These are phyloP conservation scores for Agapetus fuscipes DNA, from an alignment of 2,888 invertebrate species.

Conservation along the genomic window DNA sequence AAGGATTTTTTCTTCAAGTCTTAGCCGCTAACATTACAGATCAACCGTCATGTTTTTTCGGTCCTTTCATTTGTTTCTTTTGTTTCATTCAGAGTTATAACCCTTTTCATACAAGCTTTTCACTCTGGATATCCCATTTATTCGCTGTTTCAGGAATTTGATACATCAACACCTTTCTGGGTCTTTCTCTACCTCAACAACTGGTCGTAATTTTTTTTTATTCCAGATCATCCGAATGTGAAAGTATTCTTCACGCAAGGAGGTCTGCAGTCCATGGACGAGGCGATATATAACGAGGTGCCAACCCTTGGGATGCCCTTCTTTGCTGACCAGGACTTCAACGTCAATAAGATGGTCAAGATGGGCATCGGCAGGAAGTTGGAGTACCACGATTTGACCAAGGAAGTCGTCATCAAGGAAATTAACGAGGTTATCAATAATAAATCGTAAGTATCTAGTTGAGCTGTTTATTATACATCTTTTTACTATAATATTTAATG, in stretches of 20 bases:
- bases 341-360: constrained; percentile 3
- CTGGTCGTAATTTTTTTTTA: too few species aligned
- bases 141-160: too few species aligned
- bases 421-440: not conserved
- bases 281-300: constrained; percentile 13
- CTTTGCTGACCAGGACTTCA: constrained; percentile 13
- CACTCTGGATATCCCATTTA: too few species aligned
- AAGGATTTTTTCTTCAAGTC: too few species aligned
- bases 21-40: too few species aligned
- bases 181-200: too few species aligned
- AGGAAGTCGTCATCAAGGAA: not conserved
- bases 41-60: too few species aligned
- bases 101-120: too few species aligned
- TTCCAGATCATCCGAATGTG: constrained; percentile 16
- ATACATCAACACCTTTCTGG: too few species aligned
- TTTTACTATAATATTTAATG: not conserved
- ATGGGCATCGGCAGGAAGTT: not conserved
- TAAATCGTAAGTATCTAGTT: not conserved
- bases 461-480: too few species aligned
- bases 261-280: constrained; percentile 18
- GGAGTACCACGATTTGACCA: not conserved
- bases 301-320: constrained; percentile 18
- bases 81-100: too few species aligned
- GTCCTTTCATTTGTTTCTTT: too few species aligned
- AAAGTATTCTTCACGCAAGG: constrained; percentile 16